Evolutionary conservation across 1,140 invertebrate species (phyloP), one percentile per base, ranked within the genome.

Genomic region (Lepidurus couesii): DNA sequence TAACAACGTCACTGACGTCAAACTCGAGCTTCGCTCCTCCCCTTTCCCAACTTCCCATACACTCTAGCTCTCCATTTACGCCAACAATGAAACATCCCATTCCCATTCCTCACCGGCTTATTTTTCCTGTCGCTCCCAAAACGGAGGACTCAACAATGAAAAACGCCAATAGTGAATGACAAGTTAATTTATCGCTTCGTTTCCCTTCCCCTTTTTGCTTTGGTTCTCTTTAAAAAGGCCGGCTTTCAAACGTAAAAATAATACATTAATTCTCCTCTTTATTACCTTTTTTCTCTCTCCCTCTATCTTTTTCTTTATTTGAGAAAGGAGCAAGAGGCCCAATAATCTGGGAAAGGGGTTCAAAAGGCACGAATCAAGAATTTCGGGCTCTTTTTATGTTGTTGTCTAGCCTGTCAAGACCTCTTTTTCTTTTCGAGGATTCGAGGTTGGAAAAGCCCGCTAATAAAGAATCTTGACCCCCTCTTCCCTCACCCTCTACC

Each of bases 111-210:
- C 34, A 34, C 2, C 34, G 4, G 3, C 34, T 34, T 34, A 34
- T 34, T 34, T 34, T 34, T 4, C 34, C 34, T 34, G 34, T 34
- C 34, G 34, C 34, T 34, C 3, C 34, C 34, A 34, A 34, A 34
- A 34, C 34, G 34, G 34, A 34, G 21, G 21, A 65, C 53, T 65
- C 53, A 65, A 65, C 53, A 34, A 34, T 65, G 53, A 65, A 13
- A n/a, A 21, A 13, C 21, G 21, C 53, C 21, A 21, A 65, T 0
- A 34, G 53, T 65, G 16, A 13, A n/a, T 65, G 53, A 65, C 53
- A 65, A 65, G 16, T 65, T 65, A 65, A 65, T 65, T 21, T 65
- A 65, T 65, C 53, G 53, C 53, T 65, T 65, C 53, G 53, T 65
- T 65, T 65, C 21, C 53, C 21, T 65, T 13, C 7, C 53, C 6